A percentile compares a stretch with the other conserved stretches of the same genome.
Conservation (phyloP, 2,797 vertebrate genomes). For the Propithecus perrieri region DNA sequence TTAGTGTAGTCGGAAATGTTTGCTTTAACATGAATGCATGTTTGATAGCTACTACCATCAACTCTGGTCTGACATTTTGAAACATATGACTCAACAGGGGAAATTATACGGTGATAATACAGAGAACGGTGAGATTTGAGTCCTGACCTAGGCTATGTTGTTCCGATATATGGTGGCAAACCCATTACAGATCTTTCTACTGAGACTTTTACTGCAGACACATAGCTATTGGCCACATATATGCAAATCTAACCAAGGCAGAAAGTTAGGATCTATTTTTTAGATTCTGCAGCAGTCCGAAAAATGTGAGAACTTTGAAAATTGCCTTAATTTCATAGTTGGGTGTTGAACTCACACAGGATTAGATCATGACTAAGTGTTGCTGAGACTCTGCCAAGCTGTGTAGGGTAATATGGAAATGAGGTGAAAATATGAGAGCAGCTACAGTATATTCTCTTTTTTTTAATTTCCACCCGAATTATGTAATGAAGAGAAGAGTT, state of each 20-base stretch:
- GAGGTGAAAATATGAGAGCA: constrained; percentile 32
- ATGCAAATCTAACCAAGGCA: background rate
- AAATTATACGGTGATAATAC: background rate
- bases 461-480: background rate
- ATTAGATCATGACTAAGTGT: constrained; percentile 61
- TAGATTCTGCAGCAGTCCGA: background rate
- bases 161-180: background rate
- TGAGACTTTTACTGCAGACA: background rate
- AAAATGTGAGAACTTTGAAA: constrained; percentile 47
- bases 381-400: constrained; percentile 8
- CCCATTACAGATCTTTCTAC: background rate
- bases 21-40: background rate
- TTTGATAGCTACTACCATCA: background rate
- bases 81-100: background rate
- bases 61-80: constrained; percentile 22
- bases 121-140: background rate
- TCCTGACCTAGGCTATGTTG: background rate
- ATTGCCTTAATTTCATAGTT: constrained; percentile 37
- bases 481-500: background rate
- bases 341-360: constrained; percentile 31
- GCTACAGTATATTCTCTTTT: background rate
- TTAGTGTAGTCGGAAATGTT: background rate
- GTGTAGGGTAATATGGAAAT: constrained; percentile 51
- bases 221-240: background rate
- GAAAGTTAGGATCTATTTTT: constrained; percentile 23